A percentile compares a stretch with the other conserved stretches of the same genome.
phyloP scores from a whole-genome alignment of 2,113 vertebrate species.

The Leptocoma aspasia region DNA sequence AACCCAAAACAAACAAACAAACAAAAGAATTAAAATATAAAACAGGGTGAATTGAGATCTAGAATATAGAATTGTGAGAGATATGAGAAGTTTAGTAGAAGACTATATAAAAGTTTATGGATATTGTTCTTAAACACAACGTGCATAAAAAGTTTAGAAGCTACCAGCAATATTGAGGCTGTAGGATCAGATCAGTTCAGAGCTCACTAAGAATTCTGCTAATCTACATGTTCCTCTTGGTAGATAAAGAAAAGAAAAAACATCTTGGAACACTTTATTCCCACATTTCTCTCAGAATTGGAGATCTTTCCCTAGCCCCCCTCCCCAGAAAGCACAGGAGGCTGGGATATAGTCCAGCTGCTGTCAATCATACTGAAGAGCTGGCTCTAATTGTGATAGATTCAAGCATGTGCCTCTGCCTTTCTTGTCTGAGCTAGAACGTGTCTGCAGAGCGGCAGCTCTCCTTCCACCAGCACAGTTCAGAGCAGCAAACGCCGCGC shows the following conservation, averaged over 20 bases:
- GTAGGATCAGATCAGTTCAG: background rate
- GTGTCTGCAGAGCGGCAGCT: background rate
- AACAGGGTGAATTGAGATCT: background rate
- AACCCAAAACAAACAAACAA: background rate
- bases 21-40: background rate
- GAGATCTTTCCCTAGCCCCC: background rate
- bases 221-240: background rate
- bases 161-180: background rate
- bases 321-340: slow-evolving; percentile 9
- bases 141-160: background rate
- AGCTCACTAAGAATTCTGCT: background rate
- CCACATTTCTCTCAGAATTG: background rate
- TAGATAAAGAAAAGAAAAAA: background rate
- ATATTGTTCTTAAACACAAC: background rate
- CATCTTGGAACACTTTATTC: slow-evolving; percentile 24
- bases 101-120: background rate
- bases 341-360: slow-evolving; percentile 42
- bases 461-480: background rate
- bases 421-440: slow-evolving; percentile 19
- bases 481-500: background rate
- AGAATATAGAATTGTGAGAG: background rate
- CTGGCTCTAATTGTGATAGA: slow-evolving; percentile 21
- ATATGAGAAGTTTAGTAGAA: background rate
- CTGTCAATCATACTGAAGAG: slow-evolving; percentile 25
- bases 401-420: slow-evolving; percentile 16